Base-by-base conservation (phyloP, 2,888 invertebrate genomes). In the Eupithecia subfuscata region DNA sequence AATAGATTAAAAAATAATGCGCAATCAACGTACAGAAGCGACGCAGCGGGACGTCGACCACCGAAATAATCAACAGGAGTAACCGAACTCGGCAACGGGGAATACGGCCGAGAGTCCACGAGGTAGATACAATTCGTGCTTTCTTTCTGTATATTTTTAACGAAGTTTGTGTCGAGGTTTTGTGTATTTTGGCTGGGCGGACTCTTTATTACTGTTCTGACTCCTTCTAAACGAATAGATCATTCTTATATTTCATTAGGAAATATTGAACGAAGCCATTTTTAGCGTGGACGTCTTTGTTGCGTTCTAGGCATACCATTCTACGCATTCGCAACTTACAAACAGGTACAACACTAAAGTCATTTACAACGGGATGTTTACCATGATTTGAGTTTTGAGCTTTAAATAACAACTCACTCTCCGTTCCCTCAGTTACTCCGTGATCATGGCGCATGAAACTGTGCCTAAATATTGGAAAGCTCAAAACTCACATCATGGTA, bases 51-150 rank as follows among this genome's bases (percentile, higher is more conserved):
- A 84, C 84, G 84, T n/a, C 86, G 60, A 90, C 92, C 91, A 91
- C 91, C 89, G 90, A 91, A 93, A 93, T 94, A 93, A 94, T 93
- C 91, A 92, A 91, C 90, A 87, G 89, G 89, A 88, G 91, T 91
- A 92, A 92, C 91, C 90, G 88, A 56, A 87, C 85, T 85, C 83
- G 52, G 22, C 22, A 22, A 56, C 52, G 70, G 72, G 75, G 78
- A 75, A 77, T 79, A 78, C 74, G 71, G 43, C 67, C 68, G 63
- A 48, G 63, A 60, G 18, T 65, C 48, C 65, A 22, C 9, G 9
- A 71, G 71, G 71, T 60, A 56, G 30, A 37, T 71, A 63, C 16
- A 34, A 64, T n/a, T 37, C 40, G 2, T 25, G 25, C n/a, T 60
- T 25, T 25, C 25, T 60, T 12, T 60, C 14, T 60, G 5, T 25